Evolutionary conservation across 2,797 vertebrate genomes (phyloP), one percentile per base, ranked within the genome.

Genomic region (Diplodus sargus): DNA sequence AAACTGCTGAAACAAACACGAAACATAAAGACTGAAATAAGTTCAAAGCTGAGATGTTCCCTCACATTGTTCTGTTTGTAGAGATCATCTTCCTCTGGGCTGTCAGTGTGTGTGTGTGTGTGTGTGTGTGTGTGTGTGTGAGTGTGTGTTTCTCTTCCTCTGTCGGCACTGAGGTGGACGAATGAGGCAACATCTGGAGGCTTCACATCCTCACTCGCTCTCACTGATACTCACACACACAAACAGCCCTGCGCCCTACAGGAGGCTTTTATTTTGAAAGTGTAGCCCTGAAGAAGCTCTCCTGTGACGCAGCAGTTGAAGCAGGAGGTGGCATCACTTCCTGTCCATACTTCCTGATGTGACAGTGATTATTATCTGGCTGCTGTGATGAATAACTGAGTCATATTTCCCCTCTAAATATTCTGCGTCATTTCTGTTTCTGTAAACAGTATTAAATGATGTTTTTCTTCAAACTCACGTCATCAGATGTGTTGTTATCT

Each of bases 41-140:
- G 52, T 72, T 82, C 60, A 78, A 62, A 69, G 59, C 10, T 0
- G n/a, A 66, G 71, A 70, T 20, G 67, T 74, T 82, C 61, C 48
- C 23, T 71, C 45, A 56, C 75, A 70, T 67, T 84, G 82, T 76
- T 81, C 78, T 78, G 63, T 69, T 74, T 73, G 42, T 48, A 65
- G 39, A 71, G 53, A 47, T 54, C 66, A 73, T 76, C 69, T 82
- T 84, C 82, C 82, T 81, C 75, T 81, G 73, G 52, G 75, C 57
- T 42, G 14, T 18, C 22, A 8, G 20, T 47, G 62, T 30, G 48
- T 70, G 70, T 66, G 61, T 30, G 58, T 47, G 43, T 67, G 30
- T 67, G 22, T 28, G 53, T 52, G 62, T 30, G 48, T 70, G 70
- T 66, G 61, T 30, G 58, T 47, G 43, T 67, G 30, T 67, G 22